Base-by-base conservation (phyloP, 2,888 invertebrate species). In the Pterostichus madidus region DNA sequence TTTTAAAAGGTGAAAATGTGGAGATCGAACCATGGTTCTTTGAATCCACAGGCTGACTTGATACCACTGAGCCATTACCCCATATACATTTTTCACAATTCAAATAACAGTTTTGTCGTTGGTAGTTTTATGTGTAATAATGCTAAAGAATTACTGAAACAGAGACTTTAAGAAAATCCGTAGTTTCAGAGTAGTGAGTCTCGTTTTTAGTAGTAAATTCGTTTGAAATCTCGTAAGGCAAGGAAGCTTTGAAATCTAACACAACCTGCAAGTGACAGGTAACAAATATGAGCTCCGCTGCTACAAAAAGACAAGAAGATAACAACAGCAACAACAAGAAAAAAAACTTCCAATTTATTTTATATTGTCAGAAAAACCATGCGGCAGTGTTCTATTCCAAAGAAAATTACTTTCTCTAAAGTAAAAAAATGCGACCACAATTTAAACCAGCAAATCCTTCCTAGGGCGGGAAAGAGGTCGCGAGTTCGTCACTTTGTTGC, bases 261-360 rank as follows among this genome's bases (percentile, higher is more conserved):
- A 53, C 80, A 75, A 81, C 81, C 81, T 75, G 81, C 75, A 81
- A 75, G 53, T 75, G 81, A 81, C 81, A 81, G 81, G 81, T 81
- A 75, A 81, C 81, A 81, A 81, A 81, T 81, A 81, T 81, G 61
- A 75, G 81, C 75, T 31, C 53, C 46, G 13, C 44, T 46, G 31
- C 13, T 52, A 59, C 56, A 81, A 73, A 81, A 75, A 81, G 75
- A 71, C 39, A 35, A 59, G 46, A 46, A 80, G 71, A 71, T 80
- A 80, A 80, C 80, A 78, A 49, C 39, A 61, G 39, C 56, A 71
- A 73, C 75, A 73, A 61, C 64, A 46, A 46, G 15, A 61, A 80
- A n/a, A 35, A 39, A 71, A 64, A 80, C 52, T 73, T 80, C 56
- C 71, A 80, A 80, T 80, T 73, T 81, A 81, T 81, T 81, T 81